phyloP scores from a whole-genome alignment of 2,888 invertebrate species.

The Drosophila macrothrix region DNA sequence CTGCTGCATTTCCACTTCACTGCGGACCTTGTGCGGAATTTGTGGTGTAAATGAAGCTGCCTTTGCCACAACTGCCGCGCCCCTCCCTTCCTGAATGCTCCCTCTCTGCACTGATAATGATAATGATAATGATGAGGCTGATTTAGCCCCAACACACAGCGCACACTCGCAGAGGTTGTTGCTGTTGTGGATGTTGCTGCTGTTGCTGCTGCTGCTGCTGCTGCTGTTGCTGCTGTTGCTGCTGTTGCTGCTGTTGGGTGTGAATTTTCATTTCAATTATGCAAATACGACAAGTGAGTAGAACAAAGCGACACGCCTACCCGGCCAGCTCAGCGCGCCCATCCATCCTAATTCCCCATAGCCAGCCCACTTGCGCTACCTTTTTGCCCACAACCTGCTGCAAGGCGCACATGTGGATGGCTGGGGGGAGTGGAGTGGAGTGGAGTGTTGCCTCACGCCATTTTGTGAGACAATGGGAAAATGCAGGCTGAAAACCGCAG shows the following conservation, averaged over 20 bases:
- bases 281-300: conserved; percentile 76
- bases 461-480: conserved; percentile 76
- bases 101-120: conserved; percentile 39
- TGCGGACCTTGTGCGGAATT: conserved; percentile 38
- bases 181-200: conserved; percentile 12
- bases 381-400: not conserved
- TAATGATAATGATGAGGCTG: conserved; percentile 77
- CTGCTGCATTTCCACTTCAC: conserved; percentile 50
- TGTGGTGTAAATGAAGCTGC: conserved; percentile 59
- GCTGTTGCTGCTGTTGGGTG: conserved; percentile 46
- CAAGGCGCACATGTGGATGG: conserved; percentile 5
- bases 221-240: conserved; percentile 23
- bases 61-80: not conserved
- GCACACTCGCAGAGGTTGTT: conserved; percentile 8
- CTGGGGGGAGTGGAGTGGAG: not conserved
- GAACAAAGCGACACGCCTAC: conserved; percentile 67
- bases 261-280: conserved; percentile 80
- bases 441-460: conserved; percentile 56
- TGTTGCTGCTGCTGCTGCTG: conserved; percentile 17
- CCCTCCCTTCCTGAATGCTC: not conserved
- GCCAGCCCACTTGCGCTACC: not conserved
- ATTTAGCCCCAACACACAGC: conserved; percentile 49
- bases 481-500: conserved; percentile 75
- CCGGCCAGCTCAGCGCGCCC: not conserved
- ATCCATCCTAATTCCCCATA: not conserved